Conservation (phyloP, 1,140 invertebrate species). For the Hermetia illucens region DNA sequence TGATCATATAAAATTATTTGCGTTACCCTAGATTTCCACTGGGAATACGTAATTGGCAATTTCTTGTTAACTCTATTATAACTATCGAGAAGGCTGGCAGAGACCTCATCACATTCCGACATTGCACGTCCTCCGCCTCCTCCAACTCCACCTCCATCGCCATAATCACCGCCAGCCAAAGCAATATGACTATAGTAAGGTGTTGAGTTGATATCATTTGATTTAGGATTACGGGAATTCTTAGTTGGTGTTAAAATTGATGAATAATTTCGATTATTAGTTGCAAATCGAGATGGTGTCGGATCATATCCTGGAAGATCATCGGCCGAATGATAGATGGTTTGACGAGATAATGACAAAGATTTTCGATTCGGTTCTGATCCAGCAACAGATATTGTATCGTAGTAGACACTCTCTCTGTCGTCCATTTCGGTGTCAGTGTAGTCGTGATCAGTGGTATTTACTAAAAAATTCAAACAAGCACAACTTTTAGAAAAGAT, state of each 20-base stretch:
- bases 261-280: not conserved
- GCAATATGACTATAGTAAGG: too few species aligned
- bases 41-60: conserved; percentile 33
- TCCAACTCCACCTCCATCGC: conserved; percentile 1
- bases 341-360: conserved; percentile 26
- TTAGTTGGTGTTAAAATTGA: not conserved
- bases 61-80: conserved; percentile 29
- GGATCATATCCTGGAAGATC: conserved; percentile 18
- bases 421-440: conserved; percentile 28
- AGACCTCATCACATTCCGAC: conserved; percentile 25
- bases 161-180: conserved; percentile 11
- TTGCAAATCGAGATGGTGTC: conserved; percentile 3
- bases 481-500: too few species aligned
- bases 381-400: conserved; percentile 27
- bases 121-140: conserved; percentile 6
- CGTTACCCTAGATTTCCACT: conserved; percentile 30
- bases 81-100: conserved; percentile 29
- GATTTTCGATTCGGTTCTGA: conserved; percentile 29
- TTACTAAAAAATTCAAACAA: too few species aligned
- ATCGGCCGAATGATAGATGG: conserved; percentile 28
- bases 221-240: too few species aligned
- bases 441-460: too few species aligned
- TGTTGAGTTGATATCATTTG: too few species aligned
- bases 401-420: conserved; percentile 27
- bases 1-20: not conserved